A percentile compares a stretch with the other conserved stretches of the same genome.
phyloP scores from a whole-genome alignment of 64 coral and sea anemone genomes.

The Hydrozoanthus tunicans region DNA sequence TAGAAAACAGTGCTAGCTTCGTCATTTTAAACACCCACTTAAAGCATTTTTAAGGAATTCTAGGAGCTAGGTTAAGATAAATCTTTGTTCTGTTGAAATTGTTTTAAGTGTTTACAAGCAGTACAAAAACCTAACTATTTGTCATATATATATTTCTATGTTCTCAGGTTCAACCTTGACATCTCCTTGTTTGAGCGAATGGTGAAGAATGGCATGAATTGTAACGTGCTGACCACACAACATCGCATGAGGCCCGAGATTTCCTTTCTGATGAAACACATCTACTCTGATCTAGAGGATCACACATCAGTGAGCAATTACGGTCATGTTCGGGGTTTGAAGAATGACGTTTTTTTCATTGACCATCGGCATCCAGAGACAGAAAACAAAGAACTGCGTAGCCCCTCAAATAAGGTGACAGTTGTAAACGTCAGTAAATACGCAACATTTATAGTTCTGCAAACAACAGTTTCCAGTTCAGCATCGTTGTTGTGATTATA shows the following conservation, averaged over 20 bases:
- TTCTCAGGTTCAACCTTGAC: neutral
- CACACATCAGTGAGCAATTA: constrained; percentile 46
- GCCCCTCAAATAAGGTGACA: constrained; percentile 73
- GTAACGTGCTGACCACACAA: constrained; percentile 50
- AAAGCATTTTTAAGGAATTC: too few species aligned
- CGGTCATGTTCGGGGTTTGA: constrained; percentile 53
- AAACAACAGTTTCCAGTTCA: too few species aligned
- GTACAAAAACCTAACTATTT: too few species aligned
- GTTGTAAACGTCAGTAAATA: too few species aligned
- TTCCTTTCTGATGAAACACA: constrained; percentile 63
- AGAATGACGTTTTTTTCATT: constrained; percentile 68
- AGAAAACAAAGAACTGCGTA: constrained; percentile 70
- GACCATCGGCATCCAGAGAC: constrained; percentile 64
- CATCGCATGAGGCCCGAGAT: constrained; percentile 79
- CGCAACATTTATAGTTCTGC: too few species aligned
- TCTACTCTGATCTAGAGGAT: constrained; percentile 68
- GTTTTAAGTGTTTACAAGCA: too few species aligned
- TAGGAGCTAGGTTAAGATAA: too few species aligned
- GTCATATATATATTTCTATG: neutral
- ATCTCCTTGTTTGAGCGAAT: constrained; percentile 62
- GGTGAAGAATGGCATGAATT: constrained; percentile 54
- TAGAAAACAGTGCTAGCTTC: too few species aligned
- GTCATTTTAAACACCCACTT: too few species aligned
- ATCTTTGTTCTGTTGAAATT: too few species aligned
- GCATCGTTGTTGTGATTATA: too few species aligned